A percentile compares a stretch with the other conserved stretches of the same genome.
phyloP scores from a whole-genome alignment of 2,797 vertebrate species.

The Otolemur crassicaudatus region DNA sequence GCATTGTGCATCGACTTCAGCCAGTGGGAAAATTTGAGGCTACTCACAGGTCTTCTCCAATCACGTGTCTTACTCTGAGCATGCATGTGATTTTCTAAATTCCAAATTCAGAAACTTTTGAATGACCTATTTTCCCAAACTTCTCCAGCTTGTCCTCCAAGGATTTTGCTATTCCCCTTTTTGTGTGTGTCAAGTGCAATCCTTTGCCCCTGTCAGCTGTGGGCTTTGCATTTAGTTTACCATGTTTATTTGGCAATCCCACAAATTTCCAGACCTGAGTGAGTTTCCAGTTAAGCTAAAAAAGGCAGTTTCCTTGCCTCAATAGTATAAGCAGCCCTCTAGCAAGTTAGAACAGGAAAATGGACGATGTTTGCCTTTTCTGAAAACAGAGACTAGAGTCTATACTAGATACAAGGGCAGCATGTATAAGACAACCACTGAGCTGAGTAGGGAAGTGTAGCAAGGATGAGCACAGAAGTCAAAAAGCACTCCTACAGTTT shows the following conservation, averaged over 20 bases:
- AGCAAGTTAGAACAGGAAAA: not conserved
- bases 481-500: not conserved
- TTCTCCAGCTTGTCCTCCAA: not conserved
- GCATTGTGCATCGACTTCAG: not conserved
- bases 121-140: not conserved
- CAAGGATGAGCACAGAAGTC: not conserved
- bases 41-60: not conserved
- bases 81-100: not conserved
- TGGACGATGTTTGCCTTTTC: not conserved
- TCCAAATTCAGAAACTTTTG: not conserved
- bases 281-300: not conserved
- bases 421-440: not conserved
- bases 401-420: not conserved
- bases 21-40: not conserved
- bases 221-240: not conserved
- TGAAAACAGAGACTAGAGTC: not conserved
- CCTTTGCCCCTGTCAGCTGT: not conserved
- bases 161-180: not conserved
- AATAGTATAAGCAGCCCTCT: not conserved
- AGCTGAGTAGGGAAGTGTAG: not conserved
- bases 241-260: not conserved
- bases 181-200: not conserved
- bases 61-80: not conserved
- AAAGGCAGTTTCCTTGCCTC: not conserved
- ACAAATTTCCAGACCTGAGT: not conserved